A percentile compares a stretch with the other conserved stretches of the same genome.
Conservation (phyloP, 1,140 invertebrate species). For the Heliothis virescens region DNA sequence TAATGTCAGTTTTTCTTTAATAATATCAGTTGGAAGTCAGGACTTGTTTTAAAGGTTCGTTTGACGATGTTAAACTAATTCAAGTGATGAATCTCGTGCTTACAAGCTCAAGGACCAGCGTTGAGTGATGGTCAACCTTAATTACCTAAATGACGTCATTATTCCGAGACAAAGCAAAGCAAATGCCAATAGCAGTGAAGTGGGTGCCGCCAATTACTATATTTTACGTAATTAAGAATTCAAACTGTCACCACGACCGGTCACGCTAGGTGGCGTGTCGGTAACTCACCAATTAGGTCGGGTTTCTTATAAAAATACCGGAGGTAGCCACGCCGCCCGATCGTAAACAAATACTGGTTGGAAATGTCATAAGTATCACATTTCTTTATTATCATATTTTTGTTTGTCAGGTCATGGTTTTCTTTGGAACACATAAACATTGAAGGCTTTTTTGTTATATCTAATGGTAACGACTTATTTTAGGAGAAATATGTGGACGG, state of each 20-base stretch:
- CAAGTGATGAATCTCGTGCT: too few relatives aligned
- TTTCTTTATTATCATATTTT: constrained; percentile 29
- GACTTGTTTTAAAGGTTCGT: too few relatives aligned
- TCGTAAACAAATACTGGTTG: constrained; percentile 41
- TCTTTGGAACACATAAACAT: constrained; percentile 24
- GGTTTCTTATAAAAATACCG: constrained; percentile 55
- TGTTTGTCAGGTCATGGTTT: constrained; percentile 28
- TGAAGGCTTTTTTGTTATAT: constrained; percentile 34
- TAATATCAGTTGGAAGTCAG: too few relatives aligned
- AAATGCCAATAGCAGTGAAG: constrained; percentile 46
- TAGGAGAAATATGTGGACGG: constrained; percentile 12
- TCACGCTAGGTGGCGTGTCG: constrained; percentile 60
- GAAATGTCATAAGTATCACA: constrained; percentile 41
- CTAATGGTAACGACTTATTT: constrained; percentile 11
- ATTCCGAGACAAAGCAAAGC: constrained; percentile 44
- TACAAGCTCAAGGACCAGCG: not conserved
- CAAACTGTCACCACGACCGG: constrained; percentile 57
- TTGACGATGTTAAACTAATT: too few relatives aligned
- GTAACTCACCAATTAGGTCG: constrained; percentile 54
- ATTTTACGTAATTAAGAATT: constrained; percentile 63
- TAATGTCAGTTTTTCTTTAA: too few relatives aligned
- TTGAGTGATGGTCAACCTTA: not conserved
- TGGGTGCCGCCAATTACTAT: constrained; percentile 55
- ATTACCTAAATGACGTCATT: constrained; percentile 46
- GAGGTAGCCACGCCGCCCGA: constrained; percentile 26